Evolutionary conservation across 1,140 invertebrate genomes (phyloP), one percentile per base, ranked within the genome.

Genomic region (Drosophila pseudoobscura): DNA sequence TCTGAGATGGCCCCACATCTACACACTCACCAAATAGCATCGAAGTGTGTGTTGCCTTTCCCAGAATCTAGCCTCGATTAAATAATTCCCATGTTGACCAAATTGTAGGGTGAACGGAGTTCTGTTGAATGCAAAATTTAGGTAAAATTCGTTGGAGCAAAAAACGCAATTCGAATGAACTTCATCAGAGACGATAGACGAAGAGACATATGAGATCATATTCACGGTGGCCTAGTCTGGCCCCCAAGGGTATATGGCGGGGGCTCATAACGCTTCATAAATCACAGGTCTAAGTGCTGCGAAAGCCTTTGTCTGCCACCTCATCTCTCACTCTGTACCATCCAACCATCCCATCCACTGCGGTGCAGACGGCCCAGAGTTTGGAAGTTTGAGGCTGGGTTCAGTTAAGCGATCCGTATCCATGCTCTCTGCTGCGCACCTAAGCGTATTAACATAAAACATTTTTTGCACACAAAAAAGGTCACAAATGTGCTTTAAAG

Each of bases 141-240:
- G 22, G 7, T 24, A 15, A 41, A 39, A 13, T 39, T 39, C 35
- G 35, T 13, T 13, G 35, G 11, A 13, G 35, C 3, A 39, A 39
- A 41, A 41, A 43, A 24, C 29, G 39, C 9, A 47, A 35, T 69
- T 65, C 44, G 17, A 56, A 46, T 43, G 51, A 69, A 69, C 44
- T 44, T 56, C 35, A 65, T 44, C 35, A 65, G 44, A 65, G 59
- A 65, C 22, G 31, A 65, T 65, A 51, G 11, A 11, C 11, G 24
- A 4, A 94, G 15, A 94, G 64, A 79, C 94, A 94, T 57, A 94
- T 92, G 55, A 94, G 85, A 82, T 95, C 94, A 75, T 94, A 75
- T 94, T 93, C 60, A 92, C 91, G 94, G 94, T n/a, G 91, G 92
- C 17, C 35, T 35, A 3, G 31, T 9, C 9, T 8, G 31, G 8